Evolutionary conservation across 2,113 vertebrate genomes (phyloP).

Genomic region (Setophaga coronata): DNA sequence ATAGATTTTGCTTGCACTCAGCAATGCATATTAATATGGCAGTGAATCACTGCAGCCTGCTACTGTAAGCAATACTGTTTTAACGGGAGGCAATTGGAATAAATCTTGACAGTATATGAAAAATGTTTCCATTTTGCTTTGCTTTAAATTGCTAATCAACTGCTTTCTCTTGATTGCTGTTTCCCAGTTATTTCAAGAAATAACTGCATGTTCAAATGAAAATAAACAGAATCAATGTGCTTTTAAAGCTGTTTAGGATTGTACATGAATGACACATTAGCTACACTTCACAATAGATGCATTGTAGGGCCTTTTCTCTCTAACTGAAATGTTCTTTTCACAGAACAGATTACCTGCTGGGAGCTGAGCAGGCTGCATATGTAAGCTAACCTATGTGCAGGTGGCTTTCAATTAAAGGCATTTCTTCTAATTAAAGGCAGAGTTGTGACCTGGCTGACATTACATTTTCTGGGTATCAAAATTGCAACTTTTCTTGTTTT

Average conservation of each 20-base stretch:
- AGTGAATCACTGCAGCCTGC: conserved; percentile 52
- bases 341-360: background rate
- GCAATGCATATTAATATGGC: conserved; percentile 40
- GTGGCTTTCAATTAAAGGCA: background rate
- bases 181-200: conserved; percentile 51
- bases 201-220: conserved; percentile 38
- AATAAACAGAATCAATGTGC: conserved; percentile 36
- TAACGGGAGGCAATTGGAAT: conserved; percentile 1
- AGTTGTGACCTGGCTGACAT: background rate
- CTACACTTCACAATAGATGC: conserved; percentile 6
- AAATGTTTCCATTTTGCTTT: conserved; percentile 40
- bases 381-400: background rate
- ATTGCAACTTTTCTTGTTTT: background rate
- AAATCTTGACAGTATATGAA: conserved; percentile 24
- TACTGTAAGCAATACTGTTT: conserved; percentile 38
- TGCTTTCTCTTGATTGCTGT: conserved; percentile 19
- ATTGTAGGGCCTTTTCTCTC: background rate
- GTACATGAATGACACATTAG: background rate
- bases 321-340: background rate
- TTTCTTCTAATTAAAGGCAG: conserved; percentile 31
- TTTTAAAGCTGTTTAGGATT: conserved; percentile 39
- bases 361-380: background rate
- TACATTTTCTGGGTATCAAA: background rate
- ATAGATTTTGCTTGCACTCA: conserved; percentile 50
- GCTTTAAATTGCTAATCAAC: conserved; percentile 56